Evolutionary conservation across 2,888 invertebrate genomes (phyloP), one percentile per base, ranked within the genome.

Genomic region (Diachrysia chrysitis): DNA sequence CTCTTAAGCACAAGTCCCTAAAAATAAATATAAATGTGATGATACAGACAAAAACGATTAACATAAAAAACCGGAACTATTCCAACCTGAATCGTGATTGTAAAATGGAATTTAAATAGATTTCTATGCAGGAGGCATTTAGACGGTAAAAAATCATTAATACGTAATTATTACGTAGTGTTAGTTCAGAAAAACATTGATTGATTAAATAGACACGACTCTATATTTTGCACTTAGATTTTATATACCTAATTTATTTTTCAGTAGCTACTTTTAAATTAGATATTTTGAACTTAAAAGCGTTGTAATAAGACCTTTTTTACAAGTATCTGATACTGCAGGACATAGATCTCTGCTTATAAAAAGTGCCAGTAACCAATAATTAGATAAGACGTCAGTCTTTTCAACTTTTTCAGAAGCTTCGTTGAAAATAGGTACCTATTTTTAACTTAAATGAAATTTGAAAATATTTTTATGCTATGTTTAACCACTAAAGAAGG

Each of bases 121-220:
- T n/a, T 35, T 3, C n/a, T 21, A 32, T 32, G 57, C 53, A 64
- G 48, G 71, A 71, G 71, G 67, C 76, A 75, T 61, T 66, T 64
- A 65, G 42, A 10, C 16, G 7, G 29, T 46, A 71, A 67, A 71
- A 54, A 59, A 62, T n/a, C 16, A 58, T 60, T 54, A 71, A 25
- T 5, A 3, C 35, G 7, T 51, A 51, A 51, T 37, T 75, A 62
- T 54, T 53, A 51, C 29, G 14, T 54, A 29, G 16, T 58, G 23
- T 62, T 60, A 35, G 2, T 58, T 12, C 32, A 2, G 23, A 66
- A 66, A 75, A 75, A 59, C 46, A 12, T 46, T 21, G 9, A 64
- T 55, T 71, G 19, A 76, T 75, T 75, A 76, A 63, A 56, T 29
- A 76, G 64, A 67, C 76, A 75, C 76, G 76, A 75, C 42, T 42